phyloP scores from a whole-genome alignment of 2,797 vertebrate genomes.

The Urophycis tenuis region DNA sequence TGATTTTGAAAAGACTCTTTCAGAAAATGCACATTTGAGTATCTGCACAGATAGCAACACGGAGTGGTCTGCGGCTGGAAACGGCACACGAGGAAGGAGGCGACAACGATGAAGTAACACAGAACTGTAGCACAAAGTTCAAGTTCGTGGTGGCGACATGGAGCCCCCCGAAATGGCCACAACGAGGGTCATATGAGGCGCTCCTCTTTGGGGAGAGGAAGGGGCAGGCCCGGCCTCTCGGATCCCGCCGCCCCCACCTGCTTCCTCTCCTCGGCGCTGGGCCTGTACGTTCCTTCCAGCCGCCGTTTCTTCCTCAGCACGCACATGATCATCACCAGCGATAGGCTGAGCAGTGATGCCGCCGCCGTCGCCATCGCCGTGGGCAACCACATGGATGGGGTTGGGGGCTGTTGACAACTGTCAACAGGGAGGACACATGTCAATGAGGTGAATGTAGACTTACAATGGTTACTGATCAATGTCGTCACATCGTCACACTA shows the following conservation, averaged over 20 bases:
- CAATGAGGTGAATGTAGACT: too few relatives aligned
- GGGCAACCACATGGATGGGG: slow-evolving; percentile 18
- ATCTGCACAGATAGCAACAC: not conserved
- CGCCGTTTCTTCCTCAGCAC: slow-evolving; percentile 77
- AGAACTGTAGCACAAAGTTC: too few relatives aligned
- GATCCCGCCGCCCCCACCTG: slow-evolving; percentile 56
- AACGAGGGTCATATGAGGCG: slow-evolving; percentile 75
- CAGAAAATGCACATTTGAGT: not conserved
- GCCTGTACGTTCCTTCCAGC: slow-evolving; percentile 80
- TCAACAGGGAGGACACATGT: not conserved
- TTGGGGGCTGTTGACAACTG: slow-evolving; percentile 3
- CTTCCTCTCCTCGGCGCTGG: slow-evolving; percentile 79
- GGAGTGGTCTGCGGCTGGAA: not conserved
- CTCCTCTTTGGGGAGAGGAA: slow-evolving; percentile 84
- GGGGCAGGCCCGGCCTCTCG: slow-evolving; percentile 64
- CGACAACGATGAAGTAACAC: not conserved
- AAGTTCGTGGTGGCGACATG: too few relatives aligned
- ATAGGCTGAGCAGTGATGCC: slow-evolving; percentile 59
- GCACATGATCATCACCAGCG: slow-evolving; percentile 64
- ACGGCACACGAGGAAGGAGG: not conserved
- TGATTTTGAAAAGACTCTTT: not conserved
- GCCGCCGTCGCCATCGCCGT: slow-evolving; percentile 1
- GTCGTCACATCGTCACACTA: not conserved
- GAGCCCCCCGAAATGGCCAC: not conserved
- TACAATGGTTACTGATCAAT: not conserved